Evolutionary conservation across 37 sponge, comb jelly and placozoan genomes (phyloP), one percentile per base, ranked within the genome.

Genomic region (Cladorhizidae sp.): DNA sequence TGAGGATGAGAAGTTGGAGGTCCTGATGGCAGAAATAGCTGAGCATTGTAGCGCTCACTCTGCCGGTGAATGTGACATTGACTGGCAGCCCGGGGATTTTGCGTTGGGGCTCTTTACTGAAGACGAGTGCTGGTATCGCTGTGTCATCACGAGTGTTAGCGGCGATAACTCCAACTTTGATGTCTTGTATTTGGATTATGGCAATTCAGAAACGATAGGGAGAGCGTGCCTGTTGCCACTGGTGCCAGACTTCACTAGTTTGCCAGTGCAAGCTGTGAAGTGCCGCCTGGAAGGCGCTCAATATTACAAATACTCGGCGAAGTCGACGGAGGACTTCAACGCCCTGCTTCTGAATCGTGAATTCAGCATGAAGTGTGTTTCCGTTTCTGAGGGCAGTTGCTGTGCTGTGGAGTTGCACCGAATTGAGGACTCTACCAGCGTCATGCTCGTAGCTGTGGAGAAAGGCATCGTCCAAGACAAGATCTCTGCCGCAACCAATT

Each of bases 91-190:
- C 11, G 72, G 72, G 2, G 64, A 78, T 31, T 45, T 29, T 6
- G 71, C 70, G 0, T 45, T 85, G 40, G 77, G 81, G 0, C 72
- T 70, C 65, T 94, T 86, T 71, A 73, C 88, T 23, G 88, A 83
- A 25, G 92, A 94, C 57, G 68, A 74, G 35, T 43, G 18, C n/a
- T 94, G 95, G 95, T 91, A 94, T 51, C 88, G 95, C 41, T 85
- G 88, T 26, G 33, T 12, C 2, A 67, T 85, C 36, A 28, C 31
- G 29, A 75, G 54, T 0, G 39, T 69, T 15, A 14, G 28, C 25
- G 23, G 69, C 39, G 62, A 33, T 9, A 31, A 26, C 0, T 57
- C 72, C 17, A 37, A 17, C 0, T 56, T 62, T 39, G 39, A 69
- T 29, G 91, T 93, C 17, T 58, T 33, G 17, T 94, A 80, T 54